These are phyloP conservation scores for Tribolium freemani DNA, from an alignment of 2,888 invertebrate species.

Conservation along the genomic window DNA sequence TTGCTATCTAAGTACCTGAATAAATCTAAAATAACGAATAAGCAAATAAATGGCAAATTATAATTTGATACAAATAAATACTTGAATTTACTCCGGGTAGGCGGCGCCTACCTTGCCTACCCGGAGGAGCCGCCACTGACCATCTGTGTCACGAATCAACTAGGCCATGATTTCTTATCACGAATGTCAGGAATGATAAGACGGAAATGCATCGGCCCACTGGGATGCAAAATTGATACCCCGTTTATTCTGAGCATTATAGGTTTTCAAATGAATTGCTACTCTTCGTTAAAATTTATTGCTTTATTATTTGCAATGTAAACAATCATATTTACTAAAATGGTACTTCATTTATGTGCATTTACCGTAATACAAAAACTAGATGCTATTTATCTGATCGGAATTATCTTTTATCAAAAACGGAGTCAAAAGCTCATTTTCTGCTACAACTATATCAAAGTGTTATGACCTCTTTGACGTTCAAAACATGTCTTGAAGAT, in stretches of 20 bases:
- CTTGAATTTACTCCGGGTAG: too few species aligned
- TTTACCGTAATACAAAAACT: not conserved
- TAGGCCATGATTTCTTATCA: not conserved
- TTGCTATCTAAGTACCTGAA: too few species aligned
- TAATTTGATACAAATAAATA: too few species aligned
- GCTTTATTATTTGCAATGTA: not conserved
- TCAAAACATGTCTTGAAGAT: conserved; percentile 26
- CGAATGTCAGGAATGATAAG: not conserved
- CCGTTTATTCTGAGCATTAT: too few species aligned
- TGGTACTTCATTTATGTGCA: not conserved
- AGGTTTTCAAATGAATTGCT: not conserved
- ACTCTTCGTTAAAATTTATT: not conserved
- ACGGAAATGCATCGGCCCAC: not conserved
- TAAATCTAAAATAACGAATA: too few species aligned
- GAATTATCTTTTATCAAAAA: not conserved
- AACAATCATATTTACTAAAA: not conserved
- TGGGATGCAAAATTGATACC: not conserved
- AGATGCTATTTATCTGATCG: not conserved
- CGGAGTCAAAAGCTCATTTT: not conserved
- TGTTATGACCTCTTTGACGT: conserved; percentile 20
- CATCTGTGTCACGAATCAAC: not conserved
- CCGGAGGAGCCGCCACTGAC: too few species aligned
- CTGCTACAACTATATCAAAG: conserved; percentile 23
- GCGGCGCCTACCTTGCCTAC: too few species aligned
- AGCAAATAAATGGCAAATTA: too few species aligned